Conservation (phyloP, 1,140 invertebrate genomes). For the Pseudoatta argentina region DNA sequence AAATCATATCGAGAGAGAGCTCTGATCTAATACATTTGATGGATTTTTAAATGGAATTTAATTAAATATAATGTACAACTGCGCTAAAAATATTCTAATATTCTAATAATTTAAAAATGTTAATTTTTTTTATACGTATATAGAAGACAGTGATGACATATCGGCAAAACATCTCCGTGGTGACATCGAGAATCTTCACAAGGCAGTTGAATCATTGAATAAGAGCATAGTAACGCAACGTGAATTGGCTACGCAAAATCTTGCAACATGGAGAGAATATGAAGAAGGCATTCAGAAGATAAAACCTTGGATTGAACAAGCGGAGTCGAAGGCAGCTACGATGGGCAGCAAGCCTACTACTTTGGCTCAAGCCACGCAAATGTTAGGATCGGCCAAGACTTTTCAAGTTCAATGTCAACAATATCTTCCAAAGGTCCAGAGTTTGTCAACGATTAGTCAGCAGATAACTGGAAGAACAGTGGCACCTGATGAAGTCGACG, state of each 20-base stretch:
- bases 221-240: constrained; percentile 91
- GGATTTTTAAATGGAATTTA: not conserved
- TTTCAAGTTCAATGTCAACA: constrained; percentile 92
- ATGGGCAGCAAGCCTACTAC: constrained; percentile 91
- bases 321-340: constrained; percentile 91
- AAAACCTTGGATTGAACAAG: constrained; percentile 95
- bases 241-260: constrained; percentile 91
- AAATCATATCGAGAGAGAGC: too few species aligned
- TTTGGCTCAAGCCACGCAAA: constrained; percentile 92
- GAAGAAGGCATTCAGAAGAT: constrained; percentile 92
- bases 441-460: constrained; percentile 90
- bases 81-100: constrained; percentile 25
- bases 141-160: constrained; percentile 88
- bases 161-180: constrained; percentile 90
- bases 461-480: constrained; percentile 91
- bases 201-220: constrained; percentile 90
- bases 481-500: constrained; percentile 93
- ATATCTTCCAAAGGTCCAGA: constrained; percentile 91
- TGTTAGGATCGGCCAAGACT: constrained; percentile 90
- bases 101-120: not conserved
- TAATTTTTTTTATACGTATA: constrained; percentile 9
- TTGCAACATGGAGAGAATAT: constrained; percentile 94
- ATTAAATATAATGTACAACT: not conserved
- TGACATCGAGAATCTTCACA: constrained; percentile 90
- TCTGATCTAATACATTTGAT: not conserved